Evolutionary conservation across 37 sponge, comb jelly and placozoan species (phyloP), one percentile per base, ranked within the genome.

Genomic region (Spongilla lacustris): DNA sequence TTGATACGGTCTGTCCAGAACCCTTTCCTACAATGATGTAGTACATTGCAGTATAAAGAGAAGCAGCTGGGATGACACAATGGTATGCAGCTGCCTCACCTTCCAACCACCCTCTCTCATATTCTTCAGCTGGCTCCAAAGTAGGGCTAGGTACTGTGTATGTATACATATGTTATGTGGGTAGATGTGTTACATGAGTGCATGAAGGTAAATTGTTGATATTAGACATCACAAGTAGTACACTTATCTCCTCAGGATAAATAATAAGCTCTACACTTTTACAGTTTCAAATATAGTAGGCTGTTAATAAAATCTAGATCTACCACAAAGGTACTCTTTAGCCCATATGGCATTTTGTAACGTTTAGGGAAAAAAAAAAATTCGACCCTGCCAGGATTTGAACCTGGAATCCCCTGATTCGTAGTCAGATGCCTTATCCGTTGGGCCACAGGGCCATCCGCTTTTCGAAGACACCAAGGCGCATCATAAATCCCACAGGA

Each of bases 21-120:
- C 30, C 22, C 32, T 72, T 36, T 88, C 89, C 92, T 92, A 31
- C 19, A 34, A 22, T 22, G 17, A 36, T 35, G 27, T 27, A 35
- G n/a, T 3, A 58, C 2, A 41, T 35, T 19, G 28, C 36, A 48
- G 24, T 11, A 19, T 14, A 66, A 76, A 4, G 37, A 10, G 13
- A 1, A 36, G 77, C 26, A 33, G 36, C 24, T 35, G 76, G 6
- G 35, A 70, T 9, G 32, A 14, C 13, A 12, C 28, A 8, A 77
- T 27, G 12, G 78, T 36, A 0, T 10, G 78, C 27, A 6, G 19
- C 21, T 14, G 50, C 3, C 76, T 84, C 17, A 95, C 98, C 92
- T 93, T 95, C 98, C 98, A 98, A 9, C 81, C 94, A 24, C 85
- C 85, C 29, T 87, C 87, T 32, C 80, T 89, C 96, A 98, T 93